Evolutionary conservation across 2,888 invertebrate genomes (phyloP).

Genomic region (Nephrotoma flavescens): DNA sequence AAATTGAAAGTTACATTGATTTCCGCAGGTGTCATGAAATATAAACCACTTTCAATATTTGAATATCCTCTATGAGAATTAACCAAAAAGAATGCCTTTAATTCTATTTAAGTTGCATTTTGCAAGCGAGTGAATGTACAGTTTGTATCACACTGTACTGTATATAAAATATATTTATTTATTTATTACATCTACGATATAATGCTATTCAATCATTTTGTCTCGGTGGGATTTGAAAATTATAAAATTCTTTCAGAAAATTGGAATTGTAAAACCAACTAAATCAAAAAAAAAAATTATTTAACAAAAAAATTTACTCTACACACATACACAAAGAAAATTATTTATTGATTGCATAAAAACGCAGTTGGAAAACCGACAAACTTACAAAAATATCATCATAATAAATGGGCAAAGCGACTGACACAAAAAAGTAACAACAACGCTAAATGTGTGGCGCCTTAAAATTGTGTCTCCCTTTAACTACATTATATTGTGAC

Average conservation of each 20-base stretch:
- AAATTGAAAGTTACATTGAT: too few species aligned
- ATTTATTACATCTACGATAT: neutral
- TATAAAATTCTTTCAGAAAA: neutral
- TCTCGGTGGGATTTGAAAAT: neutral
- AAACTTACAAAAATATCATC: neutral
- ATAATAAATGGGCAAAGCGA: neutral
- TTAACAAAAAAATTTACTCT: neutral
- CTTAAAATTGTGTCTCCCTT: neutral
- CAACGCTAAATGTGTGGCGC: neutral
- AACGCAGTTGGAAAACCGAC: neutral
- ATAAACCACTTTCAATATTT: too few species aligned
- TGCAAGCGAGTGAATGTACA: too few species aligned
- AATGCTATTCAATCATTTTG: neutral
- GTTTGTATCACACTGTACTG: too few species aligned
- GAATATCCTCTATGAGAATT: too few species aligned
- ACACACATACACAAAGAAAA: neutral
- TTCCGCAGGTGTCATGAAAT: too few species aligned
- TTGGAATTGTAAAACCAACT: neutral
- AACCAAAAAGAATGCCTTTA: too few species aligned
- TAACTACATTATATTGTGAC: neutral
- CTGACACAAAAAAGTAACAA: neutral
- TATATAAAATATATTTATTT: too few species aligned
- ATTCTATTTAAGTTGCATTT: too few species aligned
- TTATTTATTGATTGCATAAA: conserved; percentile 3
- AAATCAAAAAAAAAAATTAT: neutral